Percentiles rank a stretch among this genome's conserved stretches.
These are phyloP conservation scores for Alca torda DNA, from an alignment of 2,797 vertebrate genomes.

Conservation along the genomic window DNA sequence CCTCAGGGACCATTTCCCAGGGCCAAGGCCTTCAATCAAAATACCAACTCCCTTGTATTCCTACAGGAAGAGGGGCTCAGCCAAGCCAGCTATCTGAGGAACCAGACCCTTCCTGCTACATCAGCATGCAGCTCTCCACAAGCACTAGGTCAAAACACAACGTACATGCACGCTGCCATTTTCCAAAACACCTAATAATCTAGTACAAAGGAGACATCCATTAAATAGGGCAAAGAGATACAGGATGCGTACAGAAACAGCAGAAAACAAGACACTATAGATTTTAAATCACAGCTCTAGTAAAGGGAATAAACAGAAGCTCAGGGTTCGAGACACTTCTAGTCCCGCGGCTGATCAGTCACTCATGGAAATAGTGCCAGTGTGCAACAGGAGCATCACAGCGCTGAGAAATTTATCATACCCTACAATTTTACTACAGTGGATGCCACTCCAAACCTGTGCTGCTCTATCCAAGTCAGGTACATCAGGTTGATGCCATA, in stretches of 20 bases:
- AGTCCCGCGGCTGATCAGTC: neutral
- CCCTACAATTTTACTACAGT: neutral
- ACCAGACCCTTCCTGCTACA: constrained; percentile 69
- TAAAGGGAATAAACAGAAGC: neutral
- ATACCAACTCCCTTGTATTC: neutral
- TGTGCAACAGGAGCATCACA: neutral
- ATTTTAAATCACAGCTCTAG: neutral
- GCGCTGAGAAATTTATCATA: neutral
- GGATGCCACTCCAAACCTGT: neutral
- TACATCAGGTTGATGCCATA: neutral
- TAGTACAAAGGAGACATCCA: neutral
- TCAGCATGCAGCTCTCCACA: neutral
- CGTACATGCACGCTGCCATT: neutral
- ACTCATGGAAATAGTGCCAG: neutral
- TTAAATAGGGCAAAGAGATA: neutral
- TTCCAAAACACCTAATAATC: neutral
- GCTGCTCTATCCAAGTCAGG: neutral
- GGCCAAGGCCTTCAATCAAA: constrained; percentile 6
- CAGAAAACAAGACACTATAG: neutral
- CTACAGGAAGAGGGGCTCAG: constrained; percentile 55
- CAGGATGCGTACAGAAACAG: neutral
- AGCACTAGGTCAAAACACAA: neutral
- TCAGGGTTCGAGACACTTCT: neutral
- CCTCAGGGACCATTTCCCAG: constrained; percentile 6
- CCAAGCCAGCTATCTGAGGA: constrained; percentile 59